Base-by-base conservation (phyloP, 2,113 vertebrate genomes). In the Hemiprocne comata region DNA sequence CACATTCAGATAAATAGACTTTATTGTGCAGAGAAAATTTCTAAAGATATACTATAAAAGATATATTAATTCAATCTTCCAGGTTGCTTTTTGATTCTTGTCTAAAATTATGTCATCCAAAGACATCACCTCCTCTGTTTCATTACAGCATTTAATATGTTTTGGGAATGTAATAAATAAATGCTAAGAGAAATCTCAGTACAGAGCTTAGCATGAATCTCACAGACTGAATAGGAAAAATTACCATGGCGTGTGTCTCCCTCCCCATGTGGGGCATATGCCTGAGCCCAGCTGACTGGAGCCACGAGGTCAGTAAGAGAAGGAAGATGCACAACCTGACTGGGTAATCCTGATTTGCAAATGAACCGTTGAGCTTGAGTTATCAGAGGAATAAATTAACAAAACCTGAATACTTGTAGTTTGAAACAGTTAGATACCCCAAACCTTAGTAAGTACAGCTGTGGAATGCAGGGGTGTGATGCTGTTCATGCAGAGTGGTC, bases 281-380 rank as follows among this genome's bases (percentile, higher is more conserved):
- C 12, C 14, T 21, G 13, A 72, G 70, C 4, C 3, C 61, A 65
- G 21, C 5, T 79, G 33, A 53, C 9, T 33, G 7, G 10, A 69
- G 23, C 5, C 33, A 5, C 2, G 1, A 31, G 12, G 15, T 50
- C 17, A 0, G 7, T 44, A 38, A 70, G 5, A 69, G 28, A 51
- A 36, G 19, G 13, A 90, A 77, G 38, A 50, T 57, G 13, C 4
- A n/a, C 31, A 73, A 44, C 42, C 24, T 58, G n/a, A 34, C 17
- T 31, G 6, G 23, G 15, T 60, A 62, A 87, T 24, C 9, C 6
- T 1, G 6, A 9, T 36, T 38, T 64, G 6, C 46, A 66, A 91
- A 48, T 2, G 46, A 71, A 46, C 3, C 4, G 14, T 6, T 55
- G 19, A 71, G 3, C 17, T 18, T 50, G 42, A 72, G 33, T 12